Percentiles rank a stretch among this genome's conserved stretches.
These are phyloP conservation scores for Astropecten irregularis DNA, from an alignment of 53 echinoderm and acorn worm genomes.

Conservation along the genomic window DNA sequence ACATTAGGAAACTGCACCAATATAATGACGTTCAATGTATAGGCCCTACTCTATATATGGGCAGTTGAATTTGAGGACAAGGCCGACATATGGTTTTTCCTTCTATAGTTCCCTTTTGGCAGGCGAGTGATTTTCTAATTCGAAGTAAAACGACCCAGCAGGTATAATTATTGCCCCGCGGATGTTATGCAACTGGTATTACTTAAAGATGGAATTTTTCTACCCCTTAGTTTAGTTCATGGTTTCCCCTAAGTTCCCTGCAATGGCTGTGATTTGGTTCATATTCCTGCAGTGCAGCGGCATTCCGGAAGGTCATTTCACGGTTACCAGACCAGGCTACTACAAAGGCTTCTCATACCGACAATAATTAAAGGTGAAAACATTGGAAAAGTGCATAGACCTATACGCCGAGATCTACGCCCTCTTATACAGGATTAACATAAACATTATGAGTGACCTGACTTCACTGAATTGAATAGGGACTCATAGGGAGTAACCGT, in stretches of 20 bases:
- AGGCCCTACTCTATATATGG: too few relatives aligned
- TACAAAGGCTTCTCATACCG: neutral
- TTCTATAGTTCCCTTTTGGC: neutral
- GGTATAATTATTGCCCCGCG: constrained; percentile 25
- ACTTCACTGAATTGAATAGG: too few relatives aligned
- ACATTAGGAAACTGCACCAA: too few relatives aligned
- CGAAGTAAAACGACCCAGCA: neutral
- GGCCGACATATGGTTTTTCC: neutral
- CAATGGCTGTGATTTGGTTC: constrained; percentile 7
- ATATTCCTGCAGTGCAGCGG: constrained; percentile 5
- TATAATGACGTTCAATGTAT: too few relatives aligned
- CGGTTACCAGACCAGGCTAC: constrained; percentile 1
- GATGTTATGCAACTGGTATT: constrained; percentile 38
- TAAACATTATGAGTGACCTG: too few relatives aligned
- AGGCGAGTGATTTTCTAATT: neutral
- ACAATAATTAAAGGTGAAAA: too few relatives aligned
- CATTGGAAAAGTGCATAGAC: constrained; percentile 35
- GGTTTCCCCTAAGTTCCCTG: neutral
- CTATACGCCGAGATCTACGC: too few relatives aligned
- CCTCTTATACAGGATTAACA: too few relatives aligned
- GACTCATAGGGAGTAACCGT: too few relatives aligned
- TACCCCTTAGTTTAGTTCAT: neutral
- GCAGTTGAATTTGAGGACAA: constrained; percentile 38
- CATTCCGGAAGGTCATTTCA: constrained; percentile 29
- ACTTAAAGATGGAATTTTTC: neutral